Base-by-base conservation (phyloP, 2,888 invertebrate species). In the Leistus spinibarbis region DNA sequence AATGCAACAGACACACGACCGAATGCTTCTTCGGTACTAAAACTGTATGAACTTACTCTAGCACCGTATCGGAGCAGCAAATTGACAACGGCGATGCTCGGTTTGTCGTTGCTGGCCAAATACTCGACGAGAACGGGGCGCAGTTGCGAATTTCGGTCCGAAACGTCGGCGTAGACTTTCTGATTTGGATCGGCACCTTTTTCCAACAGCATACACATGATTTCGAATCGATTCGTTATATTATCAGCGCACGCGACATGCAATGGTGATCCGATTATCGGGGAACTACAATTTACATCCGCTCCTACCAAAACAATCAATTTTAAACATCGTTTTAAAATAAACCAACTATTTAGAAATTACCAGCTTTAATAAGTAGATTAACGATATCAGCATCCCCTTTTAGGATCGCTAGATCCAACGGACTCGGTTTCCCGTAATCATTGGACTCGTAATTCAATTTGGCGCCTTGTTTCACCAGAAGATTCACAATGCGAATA, bases 231-330 rank as follows among this genome's bases (percentile, higher is more conserved):
- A 80, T 94, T 93, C 0, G 90, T 86, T 69, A 94, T 92, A 81
- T 91, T 92, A 81, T 94, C 94, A 0, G 94, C 92, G 83, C 93
- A 93, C 1, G 93, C 95, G 10, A 95, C 94, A 82, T 95, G 95
- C 3, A 95, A 87, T 0, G 95, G 93, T 0, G 93, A 91, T 0
- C 95, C 95, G 72, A 95, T 93, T 76, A 95, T 91, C 0, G 94
- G 93, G 16, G 94, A 93, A 2, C 92, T 92, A 0, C 92, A 90
- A 81, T 95, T 95, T 13, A 94, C 93, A 81, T 93, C 88, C 0
- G 94, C 93, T 77, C 94, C 94, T 92, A 84, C 9, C 82, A 81
- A 60, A 60, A 27, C 19, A 57, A 54, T 63, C 54, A 20, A 69
- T 53, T 17, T 74, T 23, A 60, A 16, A 40, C 10, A 53, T 53